Conservation (phyloP, 2,113 vertebrate genomes). For the Cinclus mexicanus region DNA sequence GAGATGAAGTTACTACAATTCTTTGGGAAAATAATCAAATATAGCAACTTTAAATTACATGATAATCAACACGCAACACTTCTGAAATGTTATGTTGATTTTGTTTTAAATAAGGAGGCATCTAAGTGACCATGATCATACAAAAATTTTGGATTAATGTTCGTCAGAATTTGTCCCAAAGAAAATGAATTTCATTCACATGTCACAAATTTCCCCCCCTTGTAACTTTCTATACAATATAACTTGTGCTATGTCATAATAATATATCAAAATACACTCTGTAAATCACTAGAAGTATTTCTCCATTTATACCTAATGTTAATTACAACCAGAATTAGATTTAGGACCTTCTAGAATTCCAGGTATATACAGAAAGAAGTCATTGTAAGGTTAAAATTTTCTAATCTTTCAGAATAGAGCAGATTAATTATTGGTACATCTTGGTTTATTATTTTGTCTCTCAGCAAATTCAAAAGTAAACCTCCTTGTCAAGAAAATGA, state of each 20-base stretch:
- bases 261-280: background rate
- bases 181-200: background rate
- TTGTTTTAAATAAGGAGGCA: background rate
- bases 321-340: background rate
- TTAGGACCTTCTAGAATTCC: background rate
- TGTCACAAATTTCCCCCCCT: background rate
- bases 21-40: background rate
- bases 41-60: background rate
- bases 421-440: background rate
- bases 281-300: background rate
- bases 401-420: background rate
- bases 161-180: background rate
- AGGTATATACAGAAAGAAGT: background rate
- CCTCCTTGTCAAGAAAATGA: background rate
- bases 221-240: background rate
- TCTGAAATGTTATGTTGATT: background rate
- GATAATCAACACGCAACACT: background rate
- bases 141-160: background rate
- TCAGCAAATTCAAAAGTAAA: background rate
- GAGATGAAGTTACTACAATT: background rate
- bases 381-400: background rate
- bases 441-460: background rate
- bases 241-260: background rate
- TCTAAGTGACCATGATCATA: background rate
- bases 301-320: background rate